Conservation (phyloP, 1,140 invertebrate genomes). For the Caenorhabditis inopinata region DNA sequence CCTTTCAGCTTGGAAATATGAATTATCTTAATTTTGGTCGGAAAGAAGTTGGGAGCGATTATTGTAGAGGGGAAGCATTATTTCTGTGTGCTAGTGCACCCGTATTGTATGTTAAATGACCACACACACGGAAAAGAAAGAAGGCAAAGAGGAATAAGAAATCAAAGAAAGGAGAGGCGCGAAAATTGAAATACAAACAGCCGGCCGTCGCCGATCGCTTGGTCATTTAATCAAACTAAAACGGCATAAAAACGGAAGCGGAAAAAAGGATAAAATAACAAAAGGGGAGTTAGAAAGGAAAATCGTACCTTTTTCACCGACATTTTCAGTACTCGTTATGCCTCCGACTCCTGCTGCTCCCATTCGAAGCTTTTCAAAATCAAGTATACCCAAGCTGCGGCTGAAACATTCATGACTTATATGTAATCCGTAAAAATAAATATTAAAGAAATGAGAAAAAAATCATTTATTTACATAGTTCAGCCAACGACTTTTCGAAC, state of each 20-base stretch:
- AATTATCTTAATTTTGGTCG: no score
- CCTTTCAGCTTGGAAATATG: no score
- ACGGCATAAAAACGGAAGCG: neutral
- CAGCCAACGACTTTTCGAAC: neutral
- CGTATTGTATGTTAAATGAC: neutral
- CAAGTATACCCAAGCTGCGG: neutral
- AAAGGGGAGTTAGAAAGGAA: neutral
- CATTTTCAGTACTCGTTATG: neutral
- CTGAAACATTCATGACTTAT: no score
- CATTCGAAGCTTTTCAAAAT: constrained; percentile 18
- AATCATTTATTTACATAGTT: neutral
- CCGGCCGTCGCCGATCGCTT: neutral
- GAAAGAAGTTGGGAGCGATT: no score
- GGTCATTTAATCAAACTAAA: neutral
- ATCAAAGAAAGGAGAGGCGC: constrained; percentile 18
- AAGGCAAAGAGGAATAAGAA: neutral
- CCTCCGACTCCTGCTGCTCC: neutral
- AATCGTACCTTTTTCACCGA: neutral
- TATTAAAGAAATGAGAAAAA: neutral
- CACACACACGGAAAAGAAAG: neutral
- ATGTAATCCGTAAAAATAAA: no score
- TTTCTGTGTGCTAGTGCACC: no score
- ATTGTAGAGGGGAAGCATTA: no score
- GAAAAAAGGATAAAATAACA: neutral
- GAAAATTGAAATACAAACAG: constrained; percentile 31